Percentiles rank a stretch among this genome's conserved stretches.
These are phyloP conservation scores for Zaprionus inermis DNA, from an alignment of 1,140 invertebrate species.

Conservation along the genomic window DNA sequence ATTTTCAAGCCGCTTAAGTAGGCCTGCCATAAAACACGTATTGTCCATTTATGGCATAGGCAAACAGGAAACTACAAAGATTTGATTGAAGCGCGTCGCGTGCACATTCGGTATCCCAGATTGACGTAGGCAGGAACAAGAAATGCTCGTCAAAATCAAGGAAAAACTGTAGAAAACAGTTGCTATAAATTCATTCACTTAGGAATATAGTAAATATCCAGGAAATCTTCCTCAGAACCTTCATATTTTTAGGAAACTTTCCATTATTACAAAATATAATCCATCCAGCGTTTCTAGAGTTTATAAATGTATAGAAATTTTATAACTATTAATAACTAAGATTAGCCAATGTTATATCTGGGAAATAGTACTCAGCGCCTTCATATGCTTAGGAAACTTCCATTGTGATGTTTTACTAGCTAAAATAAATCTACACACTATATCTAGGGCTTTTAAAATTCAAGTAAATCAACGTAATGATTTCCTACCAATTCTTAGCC, in stretches of 20 bases:
- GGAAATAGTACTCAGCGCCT: too few species aligned
- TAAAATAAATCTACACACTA: not conserved
- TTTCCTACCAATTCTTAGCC: too few species aligned
- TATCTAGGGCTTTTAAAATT: not conserved
- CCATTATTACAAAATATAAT: too few species aligned
- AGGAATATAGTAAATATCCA: not conserved
- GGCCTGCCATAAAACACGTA: not conserved
- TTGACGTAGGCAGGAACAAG: not conserved
- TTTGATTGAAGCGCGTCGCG: not conserved
- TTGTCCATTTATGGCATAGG: not conserved
- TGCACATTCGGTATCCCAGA: not conserved
- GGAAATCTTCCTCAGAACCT: too few species aligned
- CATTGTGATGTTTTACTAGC: not conserved
- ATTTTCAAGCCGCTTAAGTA: not conserved
- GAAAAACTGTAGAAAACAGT: not conserved
- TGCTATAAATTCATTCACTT: not conserved
- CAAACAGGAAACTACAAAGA: not conserved
- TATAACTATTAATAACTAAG: too few species aligned
- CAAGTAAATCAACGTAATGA: not conserved
- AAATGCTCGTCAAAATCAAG: not conserved
- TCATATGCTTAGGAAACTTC: too few species aligned
- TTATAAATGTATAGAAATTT: too few species aligned
- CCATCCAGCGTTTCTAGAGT: too few species aligned
- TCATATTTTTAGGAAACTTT: too few species aligned
- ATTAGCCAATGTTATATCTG: too few species aligned